phyloP scores from a whole-genome alignment of 2,113 vertebrate genomes.

The Eupsittula cactorum region DNA sequence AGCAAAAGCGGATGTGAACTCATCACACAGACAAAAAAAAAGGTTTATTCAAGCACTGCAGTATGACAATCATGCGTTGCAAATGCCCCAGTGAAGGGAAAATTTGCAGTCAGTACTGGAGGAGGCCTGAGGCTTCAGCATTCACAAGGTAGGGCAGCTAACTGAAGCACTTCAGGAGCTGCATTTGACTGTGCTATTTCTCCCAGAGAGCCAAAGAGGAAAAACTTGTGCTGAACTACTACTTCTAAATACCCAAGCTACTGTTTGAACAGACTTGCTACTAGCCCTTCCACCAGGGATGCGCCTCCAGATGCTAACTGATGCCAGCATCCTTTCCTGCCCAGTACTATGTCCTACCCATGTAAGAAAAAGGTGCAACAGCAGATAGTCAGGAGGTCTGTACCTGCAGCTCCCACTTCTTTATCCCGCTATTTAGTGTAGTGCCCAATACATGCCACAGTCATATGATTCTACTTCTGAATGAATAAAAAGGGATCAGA shows the following conservation, averaged over 20 bases:
- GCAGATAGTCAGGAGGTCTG: not conserved
- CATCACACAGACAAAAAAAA: not conserved
- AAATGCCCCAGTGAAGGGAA: not conserved
- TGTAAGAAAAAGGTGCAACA: not conserved
- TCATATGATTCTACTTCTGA: not conserved
- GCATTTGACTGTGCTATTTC: not conserved
- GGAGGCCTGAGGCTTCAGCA: not conserved
- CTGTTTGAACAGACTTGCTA: not conserved
- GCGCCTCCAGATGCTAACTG: not conserved
- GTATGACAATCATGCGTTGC: not conserved
- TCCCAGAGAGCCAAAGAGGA: not conserved
- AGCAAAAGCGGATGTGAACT: conserved; percentile 24
- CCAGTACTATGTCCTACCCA: not conserved
- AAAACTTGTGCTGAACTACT: not conserved
- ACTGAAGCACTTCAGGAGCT: not conserved
- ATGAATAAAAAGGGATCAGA: not conserved
- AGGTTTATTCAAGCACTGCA: conserved; percentile 31
- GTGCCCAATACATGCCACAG: not conserved
- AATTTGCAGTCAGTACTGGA: not conserved
- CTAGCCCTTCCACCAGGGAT: not conserved
- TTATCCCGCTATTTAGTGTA: not conserved
- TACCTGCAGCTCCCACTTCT: not conserved
- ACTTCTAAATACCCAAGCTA: not conserved
- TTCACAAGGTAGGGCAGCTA: not conserved
- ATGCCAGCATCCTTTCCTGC: not conserved